Conservation (phyloP, 2,797 vertebrate genomes). For the Alosa sapidissima region DNA sequence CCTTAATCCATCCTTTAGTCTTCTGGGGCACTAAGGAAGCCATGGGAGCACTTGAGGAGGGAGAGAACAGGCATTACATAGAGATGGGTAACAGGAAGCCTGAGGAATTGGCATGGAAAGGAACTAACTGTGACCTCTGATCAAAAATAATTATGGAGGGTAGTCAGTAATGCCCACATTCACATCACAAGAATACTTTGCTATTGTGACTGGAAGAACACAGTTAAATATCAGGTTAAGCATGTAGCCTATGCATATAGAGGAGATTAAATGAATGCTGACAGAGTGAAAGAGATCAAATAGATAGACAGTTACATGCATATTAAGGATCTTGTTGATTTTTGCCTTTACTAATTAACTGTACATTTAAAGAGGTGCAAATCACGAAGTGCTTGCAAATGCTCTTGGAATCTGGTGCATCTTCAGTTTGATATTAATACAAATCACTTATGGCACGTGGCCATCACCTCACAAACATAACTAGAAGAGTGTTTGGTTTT, state of each 20-base stretch:
- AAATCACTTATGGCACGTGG: neutral
- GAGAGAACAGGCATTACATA: neutral
- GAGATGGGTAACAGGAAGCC: neutral
- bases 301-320: neutral
- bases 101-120: neutral
- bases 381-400: too few species aligned
- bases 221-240: neutral
- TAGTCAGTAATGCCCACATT: neutral
- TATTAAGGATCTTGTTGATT: neutral
- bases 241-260: neutral
- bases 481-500: neutral
- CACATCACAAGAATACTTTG: neutral
- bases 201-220: neutral
- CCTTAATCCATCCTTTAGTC: neutral
- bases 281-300: neutral
- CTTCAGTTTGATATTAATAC: too few species aligned
- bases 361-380: too few species aligned
- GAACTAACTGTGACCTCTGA: neutral
- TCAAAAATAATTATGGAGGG: neutral
- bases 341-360: too few species aligned
- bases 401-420: too few species aligned
- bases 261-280: neutral
- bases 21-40: neutral
- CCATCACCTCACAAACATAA: neutral
- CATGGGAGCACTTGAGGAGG: neutral